phyloP scores from a whole-genome alignment of 2,888 invertebrate genomes.

The Rhaphigaster nebulosa region DNA sequence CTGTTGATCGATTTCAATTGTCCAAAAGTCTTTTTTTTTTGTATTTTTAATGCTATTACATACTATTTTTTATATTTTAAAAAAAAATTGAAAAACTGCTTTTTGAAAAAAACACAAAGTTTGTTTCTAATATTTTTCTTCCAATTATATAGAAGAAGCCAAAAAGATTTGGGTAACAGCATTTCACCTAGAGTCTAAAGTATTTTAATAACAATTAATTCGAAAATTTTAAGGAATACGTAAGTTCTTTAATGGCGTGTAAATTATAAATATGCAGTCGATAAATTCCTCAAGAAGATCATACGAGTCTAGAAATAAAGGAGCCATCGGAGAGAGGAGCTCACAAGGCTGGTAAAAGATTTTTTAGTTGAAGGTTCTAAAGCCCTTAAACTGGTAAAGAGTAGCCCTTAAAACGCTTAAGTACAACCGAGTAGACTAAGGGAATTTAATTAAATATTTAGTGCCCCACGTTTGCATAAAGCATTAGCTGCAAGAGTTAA shows the following conservation, averaged over 20 bases:
- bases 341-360: background rate
- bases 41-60: too few species aligned
- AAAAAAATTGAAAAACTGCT: too few species aligned
- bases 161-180: too few species aligned
- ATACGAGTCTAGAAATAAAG: background rate
- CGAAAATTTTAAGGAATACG: background rate
- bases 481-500: background rate
- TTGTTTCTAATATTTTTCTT: too few species aligned
- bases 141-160: too few species aligned
- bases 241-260: background rate
- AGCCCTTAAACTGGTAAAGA: background rate
- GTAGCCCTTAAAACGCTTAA: background rate
- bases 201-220: too few species aligned
- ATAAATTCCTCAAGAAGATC: background rate
- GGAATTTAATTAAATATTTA: slow-evolving; percentile 35
- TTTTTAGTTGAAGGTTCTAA: background rate
- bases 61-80: too few species aligned
- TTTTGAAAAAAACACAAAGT: too few species aligned
- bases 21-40: too few species aligned
- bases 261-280: background rate
- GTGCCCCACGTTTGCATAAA: background rate
- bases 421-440: background rate
- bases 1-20: too few species aligned
- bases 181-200: too few species aligned
- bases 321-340: background rate